A percentile compares a stretch with the other conserved stretches of the same genome.
These are phyloP conservation scores for Tribolium madens DNA, from an alignment of 1,140 invertebrate species.

Conservation along the genomic window DNA sequence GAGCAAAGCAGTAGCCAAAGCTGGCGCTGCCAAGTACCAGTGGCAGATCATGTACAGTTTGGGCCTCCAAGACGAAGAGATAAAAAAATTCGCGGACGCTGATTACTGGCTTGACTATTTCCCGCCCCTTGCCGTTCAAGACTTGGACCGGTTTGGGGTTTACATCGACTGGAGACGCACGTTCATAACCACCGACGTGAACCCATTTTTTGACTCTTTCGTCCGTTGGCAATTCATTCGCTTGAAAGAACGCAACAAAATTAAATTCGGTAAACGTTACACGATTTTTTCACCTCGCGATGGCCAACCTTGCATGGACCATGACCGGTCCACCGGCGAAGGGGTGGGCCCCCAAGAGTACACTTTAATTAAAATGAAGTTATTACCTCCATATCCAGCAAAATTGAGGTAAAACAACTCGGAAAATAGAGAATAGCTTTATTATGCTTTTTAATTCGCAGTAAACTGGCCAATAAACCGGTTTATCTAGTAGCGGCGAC, in stretches of 20 bases:
- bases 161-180: conserved; percentile 97
- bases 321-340: conserved; percentile 95
- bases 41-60: conserved; percentile 99
- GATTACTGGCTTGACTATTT: conserved; percentile 97
- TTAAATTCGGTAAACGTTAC: conserved; percentile 97
- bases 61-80: conserved; percentile 91
- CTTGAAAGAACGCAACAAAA: conserved; percentile 89
- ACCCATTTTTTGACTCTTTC: conserved; percentile 98
- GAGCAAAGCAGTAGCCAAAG: conserved; percentile 97
- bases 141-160: conserved; percentile 90
- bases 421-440: not conserved
- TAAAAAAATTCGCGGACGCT: conserved; percentile 92
- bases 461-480: conserved; percentile 69
- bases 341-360: conserved; percentile 99
- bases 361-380: conserved; percentile 95
- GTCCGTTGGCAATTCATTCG: conserved; percentile 96
- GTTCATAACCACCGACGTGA: conserved; percentile 98
- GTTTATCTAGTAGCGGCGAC: conserved; percentile 97
- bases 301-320: conserved; percentile 99
- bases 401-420: conserved; percentile 74
- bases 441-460: conserved; percentile 62
- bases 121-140: conserved; percentile 88
- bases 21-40: conserved; percentile 91
- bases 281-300: conserved; percentile 98
- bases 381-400: conserved; percentile 80